phyloP scores from a whole-genome alignment of 2,113 vertebrate genomes.

The Protobothrops mucrosquamatus region DNA sequence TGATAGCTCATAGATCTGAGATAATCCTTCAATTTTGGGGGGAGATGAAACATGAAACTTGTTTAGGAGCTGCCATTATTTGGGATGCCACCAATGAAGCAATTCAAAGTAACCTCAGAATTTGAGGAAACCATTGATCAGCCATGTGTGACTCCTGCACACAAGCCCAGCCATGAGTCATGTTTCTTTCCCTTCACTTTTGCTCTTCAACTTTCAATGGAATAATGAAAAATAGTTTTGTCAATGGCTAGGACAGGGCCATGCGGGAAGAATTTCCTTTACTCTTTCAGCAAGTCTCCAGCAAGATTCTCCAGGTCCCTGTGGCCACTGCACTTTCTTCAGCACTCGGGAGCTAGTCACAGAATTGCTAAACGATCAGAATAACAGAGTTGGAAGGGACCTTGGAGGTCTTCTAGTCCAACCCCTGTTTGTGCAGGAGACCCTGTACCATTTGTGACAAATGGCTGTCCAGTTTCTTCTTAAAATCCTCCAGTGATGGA shows the following conservation, averaged over 20 bases:
- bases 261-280: not conserved
- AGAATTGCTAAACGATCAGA: not conserved
- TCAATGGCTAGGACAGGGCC: accelerated
- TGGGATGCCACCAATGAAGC: not conserved
- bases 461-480: not conserved
- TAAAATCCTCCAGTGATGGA: not conserved
- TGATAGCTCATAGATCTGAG: not conserved
- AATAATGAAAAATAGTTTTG: not conserved
- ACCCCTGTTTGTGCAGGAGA: not conserved
- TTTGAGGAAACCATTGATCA: not conserved
- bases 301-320: accelerated
- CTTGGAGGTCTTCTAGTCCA: not conserved
- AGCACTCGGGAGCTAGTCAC: accelerated
- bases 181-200: not conserved
- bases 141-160: not conserved
- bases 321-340: not conserved
- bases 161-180: not conserved
- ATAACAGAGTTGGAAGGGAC: not conserved
- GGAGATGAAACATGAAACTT: not conserved
- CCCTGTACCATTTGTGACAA: not conserved
- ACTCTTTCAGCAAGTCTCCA: accelerated
- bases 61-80: too few relatives aligned
- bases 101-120: not conserved
- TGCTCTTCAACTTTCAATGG: not conserved
- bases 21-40: not conserved